Percentiles rank a stretch among this genome's conserved stretches.
Evolutionary conservation across 1,140 invertebrate species (phyloP).

Genomic region (Melipona quadrifasciata): DNA sequence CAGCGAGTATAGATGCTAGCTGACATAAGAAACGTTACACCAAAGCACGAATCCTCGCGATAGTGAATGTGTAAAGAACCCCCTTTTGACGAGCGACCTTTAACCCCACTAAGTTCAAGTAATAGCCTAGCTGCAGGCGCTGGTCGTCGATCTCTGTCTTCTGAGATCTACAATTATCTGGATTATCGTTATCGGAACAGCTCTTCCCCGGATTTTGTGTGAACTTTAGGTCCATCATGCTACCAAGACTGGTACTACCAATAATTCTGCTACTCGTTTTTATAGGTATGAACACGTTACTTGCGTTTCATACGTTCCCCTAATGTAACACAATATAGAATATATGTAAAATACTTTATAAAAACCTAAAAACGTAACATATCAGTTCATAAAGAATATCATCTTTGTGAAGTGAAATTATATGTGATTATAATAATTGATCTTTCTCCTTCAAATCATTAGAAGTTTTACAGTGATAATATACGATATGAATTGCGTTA

Average conservation of each 20-base stretch:
- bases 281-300: slow-evolving; percentile 58
- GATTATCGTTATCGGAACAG: slow-evolving; percentile 43
- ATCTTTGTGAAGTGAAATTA: not conserved
- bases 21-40: slow-evolving; percentile 24
- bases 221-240: slow-evolving; percentile 49
- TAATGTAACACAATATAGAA: too few species aligned
- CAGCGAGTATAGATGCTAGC: slow-evolving; percentile 35
- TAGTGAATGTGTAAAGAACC: slow-evolving; percentile 39
- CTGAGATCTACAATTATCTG: slow-evolving; percentile 28
- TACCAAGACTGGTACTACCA: slow-evolving; percentile 42
- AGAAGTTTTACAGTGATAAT: not conserved
- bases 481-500: not conserved
- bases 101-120: slow-evolving; percentile 32
- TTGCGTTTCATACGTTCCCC: not conserved
- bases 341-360: not conserved
- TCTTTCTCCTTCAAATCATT: not conserved
- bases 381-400: not conserved
- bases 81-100: slow-evolving; percentile 47
- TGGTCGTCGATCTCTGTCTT: slow-evolving; percentile 47
- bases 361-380: not conserved
- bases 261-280: slow-evolving; percentile 55
- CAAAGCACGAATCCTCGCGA: slow-evolving; percentile 16
- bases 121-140: slow-evolving; percentile 49
- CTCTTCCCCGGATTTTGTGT: slow-evolving; percentile 14
- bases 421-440: not conserved